These are phyloP conservation scores for Stegana nigrithorax DNA, from an alignment of 2,888 invertebrate genomes.

Conservation along the genomic window DNA sequence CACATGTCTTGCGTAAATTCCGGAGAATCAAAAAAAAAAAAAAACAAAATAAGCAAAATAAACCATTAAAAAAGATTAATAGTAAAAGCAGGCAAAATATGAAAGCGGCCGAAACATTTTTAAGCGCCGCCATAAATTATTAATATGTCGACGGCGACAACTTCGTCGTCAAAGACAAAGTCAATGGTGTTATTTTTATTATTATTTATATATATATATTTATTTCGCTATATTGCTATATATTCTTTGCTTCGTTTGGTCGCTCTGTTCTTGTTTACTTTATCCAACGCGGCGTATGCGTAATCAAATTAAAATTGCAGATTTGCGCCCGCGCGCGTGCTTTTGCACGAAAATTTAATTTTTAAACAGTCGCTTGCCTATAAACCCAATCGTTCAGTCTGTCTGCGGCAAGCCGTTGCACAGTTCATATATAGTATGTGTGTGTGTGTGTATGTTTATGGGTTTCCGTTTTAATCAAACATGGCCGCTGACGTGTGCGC, in stretches of 20 bases:
- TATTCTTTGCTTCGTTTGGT: not conserved
- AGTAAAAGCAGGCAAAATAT: slow-evolving; percentile 50
- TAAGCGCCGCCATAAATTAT: slow-evolving; percentile 56
- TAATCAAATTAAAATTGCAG: slow-evolving; percentile 35
- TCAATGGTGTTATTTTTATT: not conserved
- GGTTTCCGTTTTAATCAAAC: slow-evolving; percentile 11
- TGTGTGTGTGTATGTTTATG: slow-evolving; percentile 2
- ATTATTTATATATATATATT: not conserved
- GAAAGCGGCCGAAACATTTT: slow-evolving; percentile 55
- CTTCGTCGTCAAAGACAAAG: no score
- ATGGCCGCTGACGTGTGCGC: not conserved
- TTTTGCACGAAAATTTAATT: slow-evolving; percentile 5
- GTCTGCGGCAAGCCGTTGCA: no score
- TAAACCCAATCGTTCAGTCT: no score
- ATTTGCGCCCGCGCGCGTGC: slow-evolving; percentile 10
- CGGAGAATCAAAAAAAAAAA: slow-evolving; percentile 37
- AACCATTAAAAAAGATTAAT: slow-evolving; percentile 57
- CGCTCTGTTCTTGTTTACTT: slow-evolving; percentile 21
- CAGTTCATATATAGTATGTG: no score
- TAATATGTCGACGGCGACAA: slow-evolving; percentile 43
- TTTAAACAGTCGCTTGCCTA: not conserved
- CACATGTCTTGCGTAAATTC: slow-evolving; percentile 12
- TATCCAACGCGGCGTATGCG: slow-evolving; percentile 31
- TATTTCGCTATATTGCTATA: not conserved
- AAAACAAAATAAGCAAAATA: slow-evolving; percentile 33